These are phyloP conservation scores for Pangasius larnaudii DNA, from an alignment of 2,797 vertebrate genomes.

Conservation along the genomic window DNA sequence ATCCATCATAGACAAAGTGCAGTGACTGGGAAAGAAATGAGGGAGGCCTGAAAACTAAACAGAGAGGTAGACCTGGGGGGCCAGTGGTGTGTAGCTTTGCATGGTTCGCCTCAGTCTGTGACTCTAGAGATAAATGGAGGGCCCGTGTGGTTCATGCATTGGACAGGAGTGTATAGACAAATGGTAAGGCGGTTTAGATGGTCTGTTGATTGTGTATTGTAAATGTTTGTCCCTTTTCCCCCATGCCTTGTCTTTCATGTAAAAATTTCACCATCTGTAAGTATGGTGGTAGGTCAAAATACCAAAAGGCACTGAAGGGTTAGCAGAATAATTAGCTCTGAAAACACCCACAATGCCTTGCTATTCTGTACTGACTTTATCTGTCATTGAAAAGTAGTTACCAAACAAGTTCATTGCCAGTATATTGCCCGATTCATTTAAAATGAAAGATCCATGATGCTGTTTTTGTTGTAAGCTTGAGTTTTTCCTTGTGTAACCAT, in stretches of 20 bases:
- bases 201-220: constrained; percentile 39
- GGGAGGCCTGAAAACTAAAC: constrained; percentile 10
- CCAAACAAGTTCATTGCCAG: background rate
- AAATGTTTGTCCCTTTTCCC: constrained; percentile 37
- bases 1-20: background rate
- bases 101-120: constrained; percentile 9
- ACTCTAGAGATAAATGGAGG: constrained; percentile 27
- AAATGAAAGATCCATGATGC: too few relatives aligned
- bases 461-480: background rate
- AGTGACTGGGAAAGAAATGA: background rate
- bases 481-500: background rate
- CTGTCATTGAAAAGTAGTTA: background rate
- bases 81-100: background rate
- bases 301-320: background rate
- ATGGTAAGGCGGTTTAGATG: constrained; percentile 10
- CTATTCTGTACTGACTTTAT: background rate
- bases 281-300: constrained; percentile 22
- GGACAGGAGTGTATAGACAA: constrained; percentile 23
- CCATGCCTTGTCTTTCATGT: constrained; percentile 38
- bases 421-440: background rate
- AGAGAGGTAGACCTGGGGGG: background rate
- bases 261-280: background rate
- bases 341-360: background rate
- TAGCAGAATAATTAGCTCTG: background rate
- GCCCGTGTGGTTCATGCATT: constrained; percentile 27